These are phyloP conservation scores for Archegozetes longisetosus DNA, from an alignment of 1,140 invertebrate species.

Conservation along the genomic window DNA sequence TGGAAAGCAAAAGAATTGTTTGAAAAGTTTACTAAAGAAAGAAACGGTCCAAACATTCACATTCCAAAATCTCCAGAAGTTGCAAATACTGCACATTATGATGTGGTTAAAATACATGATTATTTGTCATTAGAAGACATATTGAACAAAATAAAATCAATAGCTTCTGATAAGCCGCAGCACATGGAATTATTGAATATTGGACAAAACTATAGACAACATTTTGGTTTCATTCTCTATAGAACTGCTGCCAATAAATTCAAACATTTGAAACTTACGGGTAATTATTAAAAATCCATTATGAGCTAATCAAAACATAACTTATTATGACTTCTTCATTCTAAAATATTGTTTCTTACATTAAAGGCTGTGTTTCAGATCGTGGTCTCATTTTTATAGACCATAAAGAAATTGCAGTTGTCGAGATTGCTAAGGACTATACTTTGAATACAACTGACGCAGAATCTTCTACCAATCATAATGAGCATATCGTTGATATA, in stretches of 20 bases:
- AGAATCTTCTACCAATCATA: conserved; percentile 1
- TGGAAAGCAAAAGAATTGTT: conserved; percentile 29
- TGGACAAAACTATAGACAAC: background rate
- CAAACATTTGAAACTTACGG: background rate
- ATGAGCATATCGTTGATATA: conserved; percentile 5
- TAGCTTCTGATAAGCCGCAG: background rate
- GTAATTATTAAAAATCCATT: background rate
- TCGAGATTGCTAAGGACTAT: background rate
- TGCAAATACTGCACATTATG: background rate
- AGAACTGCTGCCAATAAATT: background rate
- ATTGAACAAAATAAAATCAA: background rate
- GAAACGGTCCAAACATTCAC: background rate
- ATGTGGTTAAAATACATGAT: background rate
- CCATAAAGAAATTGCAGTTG: background rate
- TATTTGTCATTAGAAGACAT: background rate
- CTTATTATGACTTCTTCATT: no score
- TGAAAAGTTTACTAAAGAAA: background rate
- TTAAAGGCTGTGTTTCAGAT: background rate
- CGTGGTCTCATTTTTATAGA: background rate
- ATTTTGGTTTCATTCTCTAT: background rate
- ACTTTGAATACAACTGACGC: background rate
- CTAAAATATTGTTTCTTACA: background rate
- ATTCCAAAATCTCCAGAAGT: background rate
- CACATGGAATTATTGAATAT: background rate
- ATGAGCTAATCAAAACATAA: background rate